Conservation (phyloP, 2,113 vertebrate species). For the Epinephelus fuscoguttatus region DNA sequence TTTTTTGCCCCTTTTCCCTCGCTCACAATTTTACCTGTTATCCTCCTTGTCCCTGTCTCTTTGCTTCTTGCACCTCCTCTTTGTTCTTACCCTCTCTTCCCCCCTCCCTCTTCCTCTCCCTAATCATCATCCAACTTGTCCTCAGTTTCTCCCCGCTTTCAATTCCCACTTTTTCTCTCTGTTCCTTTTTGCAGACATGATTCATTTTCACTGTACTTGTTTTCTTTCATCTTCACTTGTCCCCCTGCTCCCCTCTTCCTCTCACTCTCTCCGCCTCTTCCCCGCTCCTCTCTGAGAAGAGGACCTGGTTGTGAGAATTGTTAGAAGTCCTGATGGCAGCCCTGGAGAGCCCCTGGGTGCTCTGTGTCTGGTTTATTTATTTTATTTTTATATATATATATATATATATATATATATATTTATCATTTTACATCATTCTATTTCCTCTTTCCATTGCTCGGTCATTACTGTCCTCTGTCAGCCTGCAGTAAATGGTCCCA, state of each 20-base stretch:
- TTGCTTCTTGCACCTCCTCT: conserved; percentile 7
- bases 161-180: conserved; percentile 22
- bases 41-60: not conserved
- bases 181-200: conserved; percentile 27
- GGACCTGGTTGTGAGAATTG: conserved; percentile 28
- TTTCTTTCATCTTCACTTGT: conserved; percentile 51
- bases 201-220: conserved; percentile 47
- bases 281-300: not conserved
- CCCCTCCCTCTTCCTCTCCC: not conserved
- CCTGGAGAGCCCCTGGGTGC: conserved; percentile 16
- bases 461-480: conserved; percentile 62
- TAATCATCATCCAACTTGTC: conserved; percentile 34
- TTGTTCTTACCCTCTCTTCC: not conserved
- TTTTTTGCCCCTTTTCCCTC: not conserved
- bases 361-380: not conserved
- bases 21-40: not conserved
- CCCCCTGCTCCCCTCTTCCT: not conserved
- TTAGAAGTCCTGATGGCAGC: conserved; percentile 42
- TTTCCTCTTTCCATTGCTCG: conserved; percentile 59
- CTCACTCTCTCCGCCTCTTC: not conserved
- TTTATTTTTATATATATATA: not conserved
- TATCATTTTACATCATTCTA: conserved; percentile 41
- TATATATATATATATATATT: not conserved
- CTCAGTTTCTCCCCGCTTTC: conserved; percentile 24
- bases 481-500: conserved; percentile 54